These are phyloP conservation scores for Drosophila aff. DNA, from an alignment of 1,140 invertebrate genomes.

Conservation along the genomic window DNA sequence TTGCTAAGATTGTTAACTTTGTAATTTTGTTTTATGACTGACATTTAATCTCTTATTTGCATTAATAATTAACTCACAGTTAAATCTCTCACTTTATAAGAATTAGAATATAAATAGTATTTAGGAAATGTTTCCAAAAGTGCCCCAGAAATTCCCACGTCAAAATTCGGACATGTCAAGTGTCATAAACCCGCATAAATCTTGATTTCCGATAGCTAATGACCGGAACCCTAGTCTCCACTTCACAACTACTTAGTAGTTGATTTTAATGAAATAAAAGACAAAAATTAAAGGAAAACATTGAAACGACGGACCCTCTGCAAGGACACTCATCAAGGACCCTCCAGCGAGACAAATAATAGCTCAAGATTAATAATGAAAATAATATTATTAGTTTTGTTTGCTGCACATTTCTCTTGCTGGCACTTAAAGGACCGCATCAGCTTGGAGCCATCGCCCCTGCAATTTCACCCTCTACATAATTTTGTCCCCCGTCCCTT, in stretches of 20 bases:
- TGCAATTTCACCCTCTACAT: slow-evolving; percentile 11
- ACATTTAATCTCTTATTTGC: too few relatives aligned
- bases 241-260: background rate
- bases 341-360: slow-evolving; percentile 25
- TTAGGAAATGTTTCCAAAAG: background rate
- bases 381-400: slow-evolving; percentile 43
- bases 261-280: background rate
- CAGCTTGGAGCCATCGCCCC: slow-evolving; percentile 35
- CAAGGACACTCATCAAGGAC: background rate
- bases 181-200: too few relatives aligned
- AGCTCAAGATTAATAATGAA: slow-evolving; percentile 43
- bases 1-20: too few relatives aligned
- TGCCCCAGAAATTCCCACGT: background rate
- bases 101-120: background rate
- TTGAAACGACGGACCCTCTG: background rate
- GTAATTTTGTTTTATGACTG: too few relatives aligned
- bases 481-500: slow-evolving; percentile 1
- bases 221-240: background rate
- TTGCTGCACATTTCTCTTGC: slow-evolving; percentile 47
- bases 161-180: too few relatives aligned
- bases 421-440: slow-evolving; percentile 51
- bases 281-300: background rate
- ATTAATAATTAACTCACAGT: background rate
- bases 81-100: background rate
- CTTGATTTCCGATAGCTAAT: too few relatives aligned